Evolutionary conservation across 2,888 invertebrate species (phyloP).

Genomic region (Myathropa florea): DNA sequence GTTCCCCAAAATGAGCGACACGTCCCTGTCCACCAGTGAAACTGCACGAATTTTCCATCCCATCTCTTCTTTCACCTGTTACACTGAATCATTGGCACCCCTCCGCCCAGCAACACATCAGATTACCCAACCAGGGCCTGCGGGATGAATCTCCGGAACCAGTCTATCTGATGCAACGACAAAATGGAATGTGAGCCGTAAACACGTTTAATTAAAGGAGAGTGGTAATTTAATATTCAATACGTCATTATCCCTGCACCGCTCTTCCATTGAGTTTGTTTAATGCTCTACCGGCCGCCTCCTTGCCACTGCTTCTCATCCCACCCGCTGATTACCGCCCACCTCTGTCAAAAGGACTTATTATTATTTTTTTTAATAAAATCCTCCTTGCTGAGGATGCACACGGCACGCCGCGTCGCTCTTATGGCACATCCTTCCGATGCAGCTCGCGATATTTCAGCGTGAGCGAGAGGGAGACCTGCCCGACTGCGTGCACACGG

Average conservation of each 20-base stretch:
- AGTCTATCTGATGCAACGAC: not conserved
- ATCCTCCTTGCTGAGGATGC: not conserved
- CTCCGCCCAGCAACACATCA: no score
- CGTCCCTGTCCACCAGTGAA: no score
- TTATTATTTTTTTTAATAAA: not conserved
- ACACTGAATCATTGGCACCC: not conserved
- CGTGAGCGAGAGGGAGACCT: not conserved
- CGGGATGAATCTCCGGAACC: not conserved
- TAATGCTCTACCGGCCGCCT: conserved; percentile 26
- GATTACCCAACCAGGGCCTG: no score
- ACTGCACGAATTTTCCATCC: no score
- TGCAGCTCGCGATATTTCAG: not conserved
- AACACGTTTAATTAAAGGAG: conserved; percentile 58
- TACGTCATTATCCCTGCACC: conserved; percentile 44
- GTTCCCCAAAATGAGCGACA: no score
- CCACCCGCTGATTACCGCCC: not conserved
- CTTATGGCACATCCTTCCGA: not conserved
- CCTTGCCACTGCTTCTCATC: not conserved
- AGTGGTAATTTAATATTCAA: conserved; percentile 50
- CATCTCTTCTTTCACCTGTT: not conserved
- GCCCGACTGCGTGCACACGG: not conserved
- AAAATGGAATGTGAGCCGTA: conserved; percentile 55
- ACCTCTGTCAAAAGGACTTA: not conserved
- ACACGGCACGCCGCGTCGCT: not conserved
- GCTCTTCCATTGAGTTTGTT: conserved; percentile 49